These are phyloP conservation scores for Myotis vivesi DNA, from an alignment of 2,797 vertebrate species.

Conservation along the genomic window DNA sequence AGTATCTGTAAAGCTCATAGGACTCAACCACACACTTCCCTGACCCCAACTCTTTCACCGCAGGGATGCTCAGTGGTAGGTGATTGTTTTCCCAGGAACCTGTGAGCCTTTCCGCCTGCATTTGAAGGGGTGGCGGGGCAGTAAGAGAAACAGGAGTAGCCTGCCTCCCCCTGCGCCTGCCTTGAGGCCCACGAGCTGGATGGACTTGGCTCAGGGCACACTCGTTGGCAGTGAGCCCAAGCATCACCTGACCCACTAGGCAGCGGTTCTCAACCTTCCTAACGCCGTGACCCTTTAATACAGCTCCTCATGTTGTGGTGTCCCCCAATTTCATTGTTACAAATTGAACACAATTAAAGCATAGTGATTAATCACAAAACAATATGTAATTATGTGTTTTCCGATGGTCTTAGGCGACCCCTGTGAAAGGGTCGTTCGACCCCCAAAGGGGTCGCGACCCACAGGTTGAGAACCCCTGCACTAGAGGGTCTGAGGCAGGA, in stretches of 20 bases:
- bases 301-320: no score
- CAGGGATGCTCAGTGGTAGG: background rate
- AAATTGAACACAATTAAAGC: no score
- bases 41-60: fast-evolving
- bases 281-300: no score
- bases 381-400: no score
- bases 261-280: no score
- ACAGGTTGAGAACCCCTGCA: no score
- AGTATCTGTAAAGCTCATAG: background rate
- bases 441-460: no score
- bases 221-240: background rate
- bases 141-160: background rate
- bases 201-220: background rate
- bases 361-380: no score
- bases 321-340: no score
- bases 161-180: background rate
- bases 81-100: background rate
- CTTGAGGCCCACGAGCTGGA: background rate
- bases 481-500: background rate
- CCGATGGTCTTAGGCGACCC: no score
- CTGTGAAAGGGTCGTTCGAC: no score
- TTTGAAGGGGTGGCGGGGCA: background rate
- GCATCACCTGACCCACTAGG: background rate
- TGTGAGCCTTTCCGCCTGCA: background rate
- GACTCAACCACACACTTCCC: background rate